Percentiles rank a stretch among this genome's conserved stretches.
phyloP scores from a whole-genome alignment of 2,888 invertebrate species.

The Cloeon dipterum region DNA sequence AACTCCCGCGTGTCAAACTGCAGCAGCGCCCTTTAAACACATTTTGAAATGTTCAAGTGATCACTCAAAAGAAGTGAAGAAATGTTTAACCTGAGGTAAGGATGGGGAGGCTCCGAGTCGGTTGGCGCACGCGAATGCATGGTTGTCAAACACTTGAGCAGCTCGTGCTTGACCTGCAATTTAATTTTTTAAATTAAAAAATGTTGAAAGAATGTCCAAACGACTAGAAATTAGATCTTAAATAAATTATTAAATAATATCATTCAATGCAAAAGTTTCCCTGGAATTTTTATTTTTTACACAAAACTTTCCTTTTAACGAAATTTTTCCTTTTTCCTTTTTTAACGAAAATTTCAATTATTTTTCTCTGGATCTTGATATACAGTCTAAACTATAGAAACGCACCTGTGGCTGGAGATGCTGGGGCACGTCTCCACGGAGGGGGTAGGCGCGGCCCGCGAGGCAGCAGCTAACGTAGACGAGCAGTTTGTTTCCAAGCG shows the following conservation, averaged over 20 bases:
- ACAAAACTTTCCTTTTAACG: no score
- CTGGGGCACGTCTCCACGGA: conserved; percentile 22
- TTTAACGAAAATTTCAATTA: no score
- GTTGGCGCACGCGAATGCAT: conserved; percentile 35
- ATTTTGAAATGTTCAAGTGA: no score
- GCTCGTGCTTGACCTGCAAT: conserved; percentile 52
- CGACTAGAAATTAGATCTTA: no score
- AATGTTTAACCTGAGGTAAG: conserved; percentile 26
- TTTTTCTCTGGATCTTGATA: no score
- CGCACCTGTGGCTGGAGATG: conserved; percentile 6
- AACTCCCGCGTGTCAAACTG: conserved; percentile 69
- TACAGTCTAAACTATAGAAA: no score
- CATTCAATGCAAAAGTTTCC: no score
- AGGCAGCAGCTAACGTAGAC: conserved; percentile 73
- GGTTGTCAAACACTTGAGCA: conserved; percentile 42
- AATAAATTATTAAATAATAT: no score
- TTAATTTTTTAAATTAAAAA: no score
- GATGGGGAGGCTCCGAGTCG: conserved; percentile 39
- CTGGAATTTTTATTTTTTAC: no score
- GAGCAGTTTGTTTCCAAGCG: conserved; percentile 57
- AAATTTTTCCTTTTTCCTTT: no score
- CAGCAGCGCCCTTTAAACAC: conserved; percentile 33
- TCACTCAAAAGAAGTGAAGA: conserved; percentile 3
- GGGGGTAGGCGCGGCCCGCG: conserved; percentile 64
- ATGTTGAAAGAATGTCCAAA: no score